Conservation (phyloP, 2,113 vertebrate species). For the Grantiella picta region DNA sequence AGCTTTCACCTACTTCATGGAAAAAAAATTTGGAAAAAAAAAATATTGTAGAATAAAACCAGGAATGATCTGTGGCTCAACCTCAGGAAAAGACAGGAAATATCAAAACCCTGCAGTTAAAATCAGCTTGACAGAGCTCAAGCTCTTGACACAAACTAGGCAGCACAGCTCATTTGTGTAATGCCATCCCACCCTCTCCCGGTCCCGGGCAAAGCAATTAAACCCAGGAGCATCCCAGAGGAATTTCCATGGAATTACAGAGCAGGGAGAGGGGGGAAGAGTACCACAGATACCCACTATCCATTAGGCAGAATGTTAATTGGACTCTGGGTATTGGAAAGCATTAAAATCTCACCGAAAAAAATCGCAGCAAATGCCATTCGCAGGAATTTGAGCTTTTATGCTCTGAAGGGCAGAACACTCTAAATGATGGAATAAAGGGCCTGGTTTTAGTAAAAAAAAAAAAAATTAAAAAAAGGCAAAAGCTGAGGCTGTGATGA, state of each 20-base stretch:
- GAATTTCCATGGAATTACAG: conserved; percentile 17
- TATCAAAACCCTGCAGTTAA: not conserved
- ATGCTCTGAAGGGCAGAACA: not conserved
- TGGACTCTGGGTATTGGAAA: conserved; percentile 42
- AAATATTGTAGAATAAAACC: not conserved
- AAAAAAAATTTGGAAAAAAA: not conserved
- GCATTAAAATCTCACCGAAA: conserved; percentile 43
- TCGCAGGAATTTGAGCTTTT: conserved; percentile 55
- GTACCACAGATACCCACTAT: not conserved
- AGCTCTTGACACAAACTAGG: not conserved
- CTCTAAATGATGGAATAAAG: conserved; percentile 4
- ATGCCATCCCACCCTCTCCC: not conserved
- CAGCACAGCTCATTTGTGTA: not conserved
- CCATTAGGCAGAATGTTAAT: conserved; percentile 61
- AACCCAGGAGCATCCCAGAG: conserved; percentile 34
- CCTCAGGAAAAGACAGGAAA: not conserved
- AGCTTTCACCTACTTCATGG: not conserved
- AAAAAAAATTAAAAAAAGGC: not conserved
- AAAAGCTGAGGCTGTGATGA: not conserved
- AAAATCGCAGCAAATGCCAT: conserved; percentile 34
- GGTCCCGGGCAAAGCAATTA: conserved; percentile 40
- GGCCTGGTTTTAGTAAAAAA: not conserved
- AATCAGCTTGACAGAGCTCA: not conserved
- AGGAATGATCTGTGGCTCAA: not conserved
- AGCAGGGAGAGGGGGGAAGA: not conserved